Conservation (phyloP, 1,140 invertebrate genomes). For the Sitophilus oryzae region DNA sequence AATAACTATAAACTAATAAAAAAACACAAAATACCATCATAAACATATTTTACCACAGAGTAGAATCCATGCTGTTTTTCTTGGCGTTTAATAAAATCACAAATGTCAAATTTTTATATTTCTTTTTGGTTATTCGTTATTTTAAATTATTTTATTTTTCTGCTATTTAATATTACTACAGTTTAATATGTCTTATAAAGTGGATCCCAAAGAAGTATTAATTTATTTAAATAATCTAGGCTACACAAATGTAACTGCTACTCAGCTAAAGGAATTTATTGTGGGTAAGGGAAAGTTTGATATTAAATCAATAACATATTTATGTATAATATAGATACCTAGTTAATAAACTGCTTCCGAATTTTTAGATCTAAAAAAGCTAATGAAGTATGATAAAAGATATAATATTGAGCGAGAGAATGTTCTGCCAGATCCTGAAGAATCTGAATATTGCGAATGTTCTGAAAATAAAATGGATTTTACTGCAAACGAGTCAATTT, state of each 20-base stretch:
- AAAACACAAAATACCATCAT: too few species aligned
- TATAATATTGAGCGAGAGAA: neutral
- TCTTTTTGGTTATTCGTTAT: slow-evolving; percentile 13
- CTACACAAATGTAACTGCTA: slow-evolving; percentile 47
- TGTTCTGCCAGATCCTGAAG: neutral
- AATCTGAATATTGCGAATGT: slow-evolving; percentile 10
- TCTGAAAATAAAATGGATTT: slow-evolving; percentile 17
- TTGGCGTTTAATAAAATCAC: too few species aligned
- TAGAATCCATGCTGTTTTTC: too few species aligned
- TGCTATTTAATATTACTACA: slow-evolving; percentile 8
- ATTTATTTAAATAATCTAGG: slow-evolving; percentile 49
- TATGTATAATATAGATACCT: neutral
- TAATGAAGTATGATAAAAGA: slow-evolving; percentile 49
- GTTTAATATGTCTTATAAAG: slow-evolving; percentile 31
- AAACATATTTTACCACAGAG: too few species aligned
- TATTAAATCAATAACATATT: too few species aligned
- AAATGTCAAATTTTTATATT: neutral
- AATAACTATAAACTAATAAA: too few species aligned
- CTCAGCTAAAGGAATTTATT: slow-evolving; percentile 50
- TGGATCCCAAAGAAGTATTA: slow-evolving; percentile 48
- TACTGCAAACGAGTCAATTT: slow-evolving; percentile 10
- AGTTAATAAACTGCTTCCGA: slow-evolving; percentile 1
- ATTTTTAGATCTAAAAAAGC: slow-evolving; percentile 51
- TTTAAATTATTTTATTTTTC: slow-evolving; percentile 13
- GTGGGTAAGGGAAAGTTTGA: too few species aligned